These are phyloP conservation scores for Grammomys surdaster DNA, from an alignment of 2,113 vertebrate species.

Conservation along the genomic window DNA sequence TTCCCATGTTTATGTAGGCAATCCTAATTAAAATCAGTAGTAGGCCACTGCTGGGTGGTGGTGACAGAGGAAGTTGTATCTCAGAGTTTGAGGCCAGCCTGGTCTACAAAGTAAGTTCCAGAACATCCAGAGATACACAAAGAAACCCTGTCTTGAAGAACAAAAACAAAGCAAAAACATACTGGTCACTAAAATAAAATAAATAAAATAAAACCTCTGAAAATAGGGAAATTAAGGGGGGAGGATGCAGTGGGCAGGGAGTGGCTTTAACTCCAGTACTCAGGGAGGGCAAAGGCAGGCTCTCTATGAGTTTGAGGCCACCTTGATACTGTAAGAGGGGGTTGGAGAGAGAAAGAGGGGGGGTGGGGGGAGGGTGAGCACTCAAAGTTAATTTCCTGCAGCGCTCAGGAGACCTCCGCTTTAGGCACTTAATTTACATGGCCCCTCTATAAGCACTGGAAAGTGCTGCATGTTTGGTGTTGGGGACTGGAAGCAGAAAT, in stretches of 20 bases:
- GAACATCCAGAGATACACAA: neutral
- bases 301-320: neutral
- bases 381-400: neutral
- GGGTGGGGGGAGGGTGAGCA: too few relatives aligned
- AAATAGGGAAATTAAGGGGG: neutral
- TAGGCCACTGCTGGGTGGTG: neutral
- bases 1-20: neutral
- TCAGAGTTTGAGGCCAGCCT: neutral
- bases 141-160: neutral
- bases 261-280: neutral
- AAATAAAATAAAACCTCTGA: neutral
- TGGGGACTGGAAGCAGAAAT: too few relatives aligned
- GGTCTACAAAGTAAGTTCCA: neutral
- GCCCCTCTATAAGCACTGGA: too few relatives aligned
- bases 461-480: too few relatives aligned
- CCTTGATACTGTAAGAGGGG: neutral
- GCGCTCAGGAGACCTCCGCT: neutral
- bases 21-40: neutral
- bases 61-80: neutral
- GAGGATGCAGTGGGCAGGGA: neutral
- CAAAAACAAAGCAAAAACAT: neutral
- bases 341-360: neutral
- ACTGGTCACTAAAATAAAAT: neutral
- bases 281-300: neutral
- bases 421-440: too few relatives aligned